Percentiles rank a stretch among this genome's conserved stretches.
These are phyloP conservation scores for Phaethon lepturus DNA, from an alignment of 2,113 vertebrate genomes.

Conservation along the genomic window DNA sequence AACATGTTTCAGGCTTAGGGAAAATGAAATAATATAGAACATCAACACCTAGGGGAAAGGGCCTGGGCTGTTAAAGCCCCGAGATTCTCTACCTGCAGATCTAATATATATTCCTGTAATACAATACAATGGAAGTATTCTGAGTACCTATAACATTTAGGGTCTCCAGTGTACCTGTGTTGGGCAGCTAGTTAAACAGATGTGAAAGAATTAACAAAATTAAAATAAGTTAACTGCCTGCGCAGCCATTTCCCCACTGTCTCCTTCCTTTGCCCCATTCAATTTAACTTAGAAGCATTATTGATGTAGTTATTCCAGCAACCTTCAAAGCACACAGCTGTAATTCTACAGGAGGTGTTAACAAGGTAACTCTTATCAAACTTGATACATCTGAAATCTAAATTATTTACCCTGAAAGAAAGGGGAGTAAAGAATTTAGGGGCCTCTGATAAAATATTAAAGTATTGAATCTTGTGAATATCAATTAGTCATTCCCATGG, in stretches of 20 bases:
- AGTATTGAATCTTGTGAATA: not conserved
- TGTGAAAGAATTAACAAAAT: slow-evolving; percentile 24
- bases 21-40: not conserved
- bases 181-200: not conserved
- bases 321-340: not conserved
- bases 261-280: not conserved
- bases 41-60: not conserved
- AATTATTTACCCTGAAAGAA: slow-evolving; percentile 36
- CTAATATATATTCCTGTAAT: not conserved
- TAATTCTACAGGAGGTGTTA: slow-evolving; percentile 1
- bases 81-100: not conserved
- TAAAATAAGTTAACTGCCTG: slow-evolving; percentile 12
- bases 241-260: not conserved
- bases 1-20: not conserved
- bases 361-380: slow-evolving; percentile 18
- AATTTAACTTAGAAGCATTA: not conserved
- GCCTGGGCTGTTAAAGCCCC: not conserved
- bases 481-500: not conserved
- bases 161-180: not conserved
- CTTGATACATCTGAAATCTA: slow-evolving; percentile 18
- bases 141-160: not conserved
- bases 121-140: not conserved
- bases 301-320: not conserved
- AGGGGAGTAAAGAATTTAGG: slow-evolving; percentile 7
- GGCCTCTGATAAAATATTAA: slow-evolving; percentile 32